Evolutionary conservation across 2,888 invertebrate species (phyloP).

Genomic region (Omphaloscelis lunosa): DNA sequence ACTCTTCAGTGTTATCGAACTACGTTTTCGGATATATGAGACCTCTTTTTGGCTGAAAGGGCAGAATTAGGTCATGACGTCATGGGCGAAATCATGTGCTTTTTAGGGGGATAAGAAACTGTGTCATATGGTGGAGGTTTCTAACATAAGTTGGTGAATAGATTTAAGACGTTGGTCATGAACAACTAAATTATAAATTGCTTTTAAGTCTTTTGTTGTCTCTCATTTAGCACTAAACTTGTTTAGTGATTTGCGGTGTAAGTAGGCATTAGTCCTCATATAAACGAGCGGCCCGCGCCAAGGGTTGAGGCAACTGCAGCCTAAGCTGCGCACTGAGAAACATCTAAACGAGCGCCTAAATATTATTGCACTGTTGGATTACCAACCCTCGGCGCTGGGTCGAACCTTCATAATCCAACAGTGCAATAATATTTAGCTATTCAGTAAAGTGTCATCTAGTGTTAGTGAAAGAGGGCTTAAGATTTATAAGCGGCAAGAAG

Average conservation of each 20-base stretch:
- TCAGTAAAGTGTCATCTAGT: not conserved
- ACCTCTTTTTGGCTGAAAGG: constrained; percentile 31
- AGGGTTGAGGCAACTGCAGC: not conserved
- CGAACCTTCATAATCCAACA: not conserved
- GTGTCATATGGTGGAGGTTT: not conserved
- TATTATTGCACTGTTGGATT: not conserved
- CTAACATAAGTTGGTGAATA: not conserved
- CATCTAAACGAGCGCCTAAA: not conserved
- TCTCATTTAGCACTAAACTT: too few relatives aligned
- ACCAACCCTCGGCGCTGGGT: not conserved
- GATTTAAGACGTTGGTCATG: too few relatives aligned
- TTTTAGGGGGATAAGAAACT: constrained; percentile 12
- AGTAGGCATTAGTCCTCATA: not conserved
- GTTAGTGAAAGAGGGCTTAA: not conserved
- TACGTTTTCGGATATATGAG: constrained; percentile 45
- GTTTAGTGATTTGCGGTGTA: too few relatives aligned
- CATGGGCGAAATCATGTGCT: not conserved
- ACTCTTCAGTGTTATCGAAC: constrained; percentile 49
- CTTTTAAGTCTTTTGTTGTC: not conserved
- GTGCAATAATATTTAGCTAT: not conserved
- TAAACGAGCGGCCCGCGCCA: not conserved
- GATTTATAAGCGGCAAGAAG: not conserved
- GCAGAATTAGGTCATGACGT: constrained; percentile 34
- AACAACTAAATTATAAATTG: not conserved
- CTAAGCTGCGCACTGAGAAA: not conserved